A percentile compares a stretch with the other conserved stretches of the same genome.
phyloP scores from a whole-genome alignment of 2,888 invertebrate species.

The Ctenicera cuprea region DNA sequence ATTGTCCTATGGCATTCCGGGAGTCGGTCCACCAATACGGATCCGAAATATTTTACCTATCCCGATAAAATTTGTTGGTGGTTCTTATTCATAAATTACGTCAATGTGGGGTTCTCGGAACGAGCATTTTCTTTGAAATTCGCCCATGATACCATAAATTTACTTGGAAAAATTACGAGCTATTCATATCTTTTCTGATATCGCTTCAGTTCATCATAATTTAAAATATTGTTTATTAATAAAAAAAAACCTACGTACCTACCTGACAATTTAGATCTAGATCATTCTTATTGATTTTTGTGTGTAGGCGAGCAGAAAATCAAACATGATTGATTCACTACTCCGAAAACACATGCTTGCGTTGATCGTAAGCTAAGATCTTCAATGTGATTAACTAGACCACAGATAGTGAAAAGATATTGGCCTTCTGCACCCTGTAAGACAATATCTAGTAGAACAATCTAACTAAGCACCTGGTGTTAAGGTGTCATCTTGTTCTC shows the following conservation, averaged over 20 bases:
- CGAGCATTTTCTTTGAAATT: constrained; percentile 20
- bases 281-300: neutral
- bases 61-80: constrained; percentile 41
- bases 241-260: too few species aligned
- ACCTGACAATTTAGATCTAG: neutral
- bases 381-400: constrained; percentile 29
- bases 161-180: neutral
- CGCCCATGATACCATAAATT: constrained; percentile 25
- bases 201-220: constrained; percentile 3
- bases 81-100: constrained; percentile 35
- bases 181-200: constrained; percentile 3
- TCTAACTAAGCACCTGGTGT: constrained; percentile 45
- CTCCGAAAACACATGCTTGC: constrained; percentile 27
- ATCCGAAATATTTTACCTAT: constrained; percentile 41
- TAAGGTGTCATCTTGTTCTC: constrained; percentile 40
- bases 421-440: constrained; percentile 37
- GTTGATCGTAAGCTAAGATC: constrained; percentile 27
- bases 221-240: constrained; percentile 11
- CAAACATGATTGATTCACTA: constrained; percentile 36
- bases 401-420: constrained; percentile 30
- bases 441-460: constrained; percentile 42
- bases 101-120: constrained; percentile 21
- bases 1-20: constrained; percentile 55
- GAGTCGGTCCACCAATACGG: constrained; percentile 40
- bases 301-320: constrained; percentile 22